phyloP scores from a whole-genome alignment of 1,140 invertebrate genomes.

The Sinella curviseta region DNA sequence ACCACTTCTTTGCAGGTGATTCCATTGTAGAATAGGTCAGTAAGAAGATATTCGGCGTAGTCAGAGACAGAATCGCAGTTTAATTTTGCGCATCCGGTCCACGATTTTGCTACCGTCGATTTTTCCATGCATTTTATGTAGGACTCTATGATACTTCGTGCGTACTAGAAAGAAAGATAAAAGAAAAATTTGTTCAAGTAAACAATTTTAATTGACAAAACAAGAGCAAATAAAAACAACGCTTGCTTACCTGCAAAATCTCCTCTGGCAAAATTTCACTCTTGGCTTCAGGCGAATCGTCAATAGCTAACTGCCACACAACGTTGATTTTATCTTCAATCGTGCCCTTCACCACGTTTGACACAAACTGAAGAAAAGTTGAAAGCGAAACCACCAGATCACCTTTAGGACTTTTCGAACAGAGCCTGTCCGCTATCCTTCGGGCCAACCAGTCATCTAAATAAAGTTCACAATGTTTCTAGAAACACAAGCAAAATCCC shows the following conservation, averaged over 20 bases:
- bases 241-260: conserved; percentile 39
- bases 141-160: conserved; percentile 40
- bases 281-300: conserved; percentile 3
- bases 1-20: conserved; percentile 38
- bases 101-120: conserved; percentile 32
- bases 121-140: conserved; percentile 44
- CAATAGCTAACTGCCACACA: conserved; percentile 33
- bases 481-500: neutral
- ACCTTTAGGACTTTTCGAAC: conserved; percentile 32
- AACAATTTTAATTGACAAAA: too few relatives aligned
- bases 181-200: too few relatives aligned
- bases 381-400: conserved; percentile 28
- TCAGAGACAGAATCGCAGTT: conserved; percentile 38
- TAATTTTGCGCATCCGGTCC: conserved; percentile 23
- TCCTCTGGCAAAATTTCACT: conserved; percentile 34
- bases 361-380: conserved; percentile 40
- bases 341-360: conserved; percentile 31
- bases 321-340: conserved; percentile 43
- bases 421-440: conserved; percentile 35
- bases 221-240: too few relatives aligned
- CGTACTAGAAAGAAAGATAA: conserved; percentile 41
- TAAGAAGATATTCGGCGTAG: conserved; percentile 36
- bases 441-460: conserved; percentile 46
- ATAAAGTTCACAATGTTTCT: conserved; percentile 41
- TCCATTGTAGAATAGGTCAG: conserved; percentile 40